phyloP scores from a whole-genome alignment of 2,888 invertebrate species.

The Tipula unca region DNA sequence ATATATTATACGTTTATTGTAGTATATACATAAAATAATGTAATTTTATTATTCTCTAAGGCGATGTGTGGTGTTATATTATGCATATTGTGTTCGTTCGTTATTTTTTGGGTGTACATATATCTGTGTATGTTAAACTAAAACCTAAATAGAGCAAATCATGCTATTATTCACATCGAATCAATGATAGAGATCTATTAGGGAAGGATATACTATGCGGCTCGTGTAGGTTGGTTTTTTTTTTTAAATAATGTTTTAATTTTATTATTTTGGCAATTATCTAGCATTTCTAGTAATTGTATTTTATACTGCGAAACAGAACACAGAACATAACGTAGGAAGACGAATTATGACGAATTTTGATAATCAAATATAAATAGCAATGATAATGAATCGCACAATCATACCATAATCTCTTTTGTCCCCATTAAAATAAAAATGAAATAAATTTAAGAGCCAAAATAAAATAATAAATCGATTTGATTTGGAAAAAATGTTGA shows the following conservation, averaged over 20 bases:
- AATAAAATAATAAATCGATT: background rate
- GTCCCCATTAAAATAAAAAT: background rate
- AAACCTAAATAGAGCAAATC: background rate
- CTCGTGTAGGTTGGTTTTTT: background rate
- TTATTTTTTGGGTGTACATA: background rate
- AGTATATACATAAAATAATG: background rate
- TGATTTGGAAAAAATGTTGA: background rate
- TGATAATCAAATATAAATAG: background rate
- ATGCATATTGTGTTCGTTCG: background rate
- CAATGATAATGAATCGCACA: background rate
- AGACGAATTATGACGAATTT: background rate
- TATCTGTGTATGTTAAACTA: background rate
- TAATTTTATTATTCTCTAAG: background rate
- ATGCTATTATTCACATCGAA: background rate
- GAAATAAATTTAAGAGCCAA: slow-evolving; percentile 1
- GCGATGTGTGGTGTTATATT: background rate
- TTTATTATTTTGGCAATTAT: background rate
- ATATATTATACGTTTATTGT: background rate
- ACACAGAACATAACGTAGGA: background rate
- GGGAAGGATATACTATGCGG: background rate
- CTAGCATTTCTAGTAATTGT: background rate
- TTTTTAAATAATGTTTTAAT: too few species aligned
- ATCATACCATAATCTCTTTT: background rate
- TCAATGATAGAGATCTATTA: background rate
- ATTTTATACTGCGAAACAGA: background rate